These are phyloP conservation scores for Dioctria rufipes DNA, from an alignment of 2,888 invertebrate genomes.

Conservation along the genomic window DNA sequence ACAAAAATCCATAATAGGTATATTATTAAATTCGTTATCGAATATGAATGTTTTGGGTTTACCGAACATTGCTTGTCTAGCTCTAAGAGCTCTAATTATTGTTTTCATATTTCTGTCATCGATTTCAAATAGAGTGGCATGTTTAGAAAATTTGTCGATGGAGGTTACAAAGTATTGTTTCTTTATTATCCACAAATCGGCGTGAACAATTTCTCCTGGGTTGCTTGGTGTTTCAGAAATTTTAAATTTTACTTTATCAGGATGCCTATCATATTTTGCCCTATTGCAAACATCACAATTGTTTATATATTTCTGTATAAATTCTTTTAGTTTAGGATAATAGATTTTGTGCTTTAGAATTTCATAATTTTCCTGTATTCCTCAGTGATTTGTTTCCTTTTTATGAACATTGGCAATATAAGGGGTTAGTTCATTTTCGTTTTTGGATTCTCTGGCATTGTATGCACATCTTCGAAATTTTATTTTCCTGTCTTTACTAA, in stretches of 20 bases:
- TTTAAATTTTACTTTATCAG: background rate
- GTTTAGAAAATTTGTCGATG: background rate
- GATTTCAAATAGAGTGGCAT: too few species aligned
- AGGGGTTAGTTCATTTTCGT: background rate
- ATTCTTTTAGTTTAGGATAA: background rate
- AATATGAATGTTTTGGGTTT: background rate
- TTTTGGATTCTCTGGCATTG: background rate
- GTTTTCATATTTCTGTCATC: too few species aligned
- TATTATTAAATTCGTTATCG: background rate
- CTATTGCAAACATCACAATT: slow-evolving; percentile 14
- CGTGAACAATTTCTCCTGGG: slow-evolving; percentile 18
- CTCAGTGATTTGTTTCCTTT: slow-evolving; percentile 5
- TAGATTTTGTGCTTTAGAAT: background rate
- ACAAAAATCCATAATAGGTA: background rate
- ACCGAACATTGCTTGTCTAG: too few species aligned
- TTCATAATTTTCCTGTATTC: slow-evolving; percentile 16
- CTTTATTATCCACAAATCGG: slow-evolving; percentile 7
- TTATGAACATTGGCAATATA: slow-evolving; percentile 6
- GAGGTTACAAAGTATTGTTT: background rate
- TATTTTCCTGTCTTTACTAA: background rate
- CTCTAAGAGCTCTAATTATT: too few species aligned
- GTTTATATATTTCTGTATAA: background rate
- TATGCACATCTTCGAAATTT: background rate
- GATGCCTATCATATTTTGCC: slow-evolving; percentile 24
- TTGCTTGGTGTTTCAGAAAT: slow-evolving; percentile 25